Percentiles rank a stretch among this genome's conserved stretches.
These are phyloP conservation scores for Battus philenor DNA, from an alignment of 1,140 invertebrate genomes.

Conservation along the genomic window DNA sequence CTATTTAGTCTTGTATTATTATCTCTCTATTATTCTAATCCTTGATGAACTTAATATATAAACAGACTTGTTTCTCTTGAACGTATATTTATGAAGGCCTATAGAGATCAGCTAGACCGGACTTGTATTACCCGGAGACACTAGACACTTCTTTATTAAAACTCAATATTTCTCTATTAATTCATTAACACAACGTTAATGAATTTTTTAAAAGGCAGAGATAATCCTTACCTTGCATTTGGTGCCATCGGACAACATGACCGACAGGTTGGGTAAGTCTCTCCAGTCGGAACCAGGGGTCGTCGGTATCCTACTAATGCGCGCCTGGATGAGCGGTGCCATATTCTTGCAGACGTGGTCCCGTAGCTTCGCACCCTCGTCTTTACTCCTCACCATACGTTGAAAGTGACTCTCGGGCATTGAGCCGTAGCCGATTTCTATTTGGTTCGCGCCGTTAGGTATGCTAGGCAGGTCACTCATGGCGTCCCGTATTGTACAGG, in stretches of 20 bases:
- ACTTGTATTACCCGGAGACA: no score
- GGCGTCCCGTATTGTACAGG: constrained; percentile 86
- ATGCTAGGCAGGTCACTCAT: constrained; percentile 90
- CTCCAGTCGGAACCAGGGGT: constrained; percentile 90
- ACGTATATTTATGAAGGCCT: no score
- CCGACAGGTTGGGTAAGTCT: constrained; percentile 88
- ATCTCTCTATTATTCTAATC: no score
- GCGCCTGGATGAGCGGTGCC: constrained; percentile 85
- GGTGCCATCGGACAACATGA: constrained; percentile 83
- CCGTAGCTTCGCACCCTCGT: constrained; percentile 76
- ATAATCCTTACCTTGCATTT: constrained; percentile 71
- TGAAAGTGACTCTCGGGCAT: constrained; percentile 88
- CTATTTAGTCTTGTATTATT: no score
- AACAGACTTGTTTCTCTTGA: no score
- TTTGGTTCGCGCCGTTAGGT: constrained; percentile 81
- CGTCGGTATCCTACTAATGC: constrained; percentile 87
- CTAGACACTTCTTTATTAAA: no score
- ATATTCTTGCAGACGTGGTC: constrained; percentile 94
- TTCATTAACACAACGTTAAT: no score
- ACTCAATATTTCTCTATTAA: background rate
- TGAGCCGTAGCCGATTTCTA: constrained; percentile 85
- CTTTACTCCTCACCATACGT: constrained; percentile 80
- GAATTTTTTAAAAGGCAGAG: no score
- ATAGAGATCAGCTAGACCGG: no score
- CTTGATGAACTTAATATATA: no score